Evolutionary conservation across 2,113 vertebrate species (phyloP).

Genomic region (Sceloporus tristichus): DNA sequence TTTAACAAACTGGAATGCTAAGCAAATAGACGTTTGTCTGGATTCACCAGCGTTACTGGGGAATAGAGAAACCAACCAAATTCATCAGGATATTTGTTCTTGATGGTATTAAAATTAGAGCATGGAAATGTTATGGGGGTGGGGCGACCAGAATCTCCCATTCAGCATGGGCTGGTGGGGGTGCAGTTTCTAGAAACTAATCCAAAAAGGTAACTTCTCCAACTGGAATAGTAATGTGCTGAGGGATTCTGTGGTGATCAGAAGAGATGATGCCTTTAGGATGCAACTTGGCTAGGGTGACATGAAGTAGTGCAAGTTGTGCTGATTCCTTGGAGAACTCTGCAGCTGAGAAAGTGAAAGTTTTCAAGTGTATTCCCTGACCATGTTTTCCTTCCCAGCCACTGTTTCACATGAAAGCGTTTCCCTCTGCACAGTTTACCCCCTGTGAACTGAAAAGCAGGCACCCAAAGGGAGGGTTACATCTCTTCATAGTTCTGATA

Average conservation of each 20-base stretch:
- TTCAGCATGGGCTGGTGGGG: too few species aligned
- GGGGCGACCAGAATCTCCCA: too few species aligned
- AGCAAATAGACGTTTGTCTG: conserved; percentile 20
- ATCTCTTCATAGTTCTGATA: not conserved
- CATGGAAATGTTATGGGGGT: too few species aligned
- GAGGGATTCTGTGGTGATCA: not conserved
- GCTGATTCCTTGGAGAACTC: not conserved
- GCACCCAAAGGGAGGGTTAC: not conserved
- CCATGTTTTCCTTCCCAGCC: not conserved
- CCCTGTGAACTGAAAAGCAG: not conserved
- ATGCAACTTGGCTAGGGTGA: too few species aligned
- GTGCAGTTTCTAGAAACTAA: too few species aligned
- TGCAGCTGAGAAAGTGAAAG: not conserved
- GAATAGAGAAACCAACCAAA: not conserved
- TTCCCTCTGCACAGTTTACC: too few species aligned
- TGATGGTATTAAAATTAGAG: not conserved
- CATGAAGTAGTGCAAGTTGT: not conserved
- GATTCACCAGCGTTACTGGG: not conserved
- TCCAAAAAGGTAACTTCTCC: too few species aligned
- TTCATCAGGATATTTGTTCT: not conserved
- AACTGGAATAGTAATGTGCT: not conserved
- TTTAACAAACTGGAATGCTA: conserved; percentile 53
- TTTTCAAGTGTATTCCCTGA: not conserved
- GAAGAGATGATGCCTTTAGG: not conserved
- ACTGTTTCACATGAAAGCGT: too few species aligned